Percentiles rank a stretch among this genome's conserved stretches.
Conservation (phyloP, 2,888 invertebrate species). For the Timandra comae region DNA sequence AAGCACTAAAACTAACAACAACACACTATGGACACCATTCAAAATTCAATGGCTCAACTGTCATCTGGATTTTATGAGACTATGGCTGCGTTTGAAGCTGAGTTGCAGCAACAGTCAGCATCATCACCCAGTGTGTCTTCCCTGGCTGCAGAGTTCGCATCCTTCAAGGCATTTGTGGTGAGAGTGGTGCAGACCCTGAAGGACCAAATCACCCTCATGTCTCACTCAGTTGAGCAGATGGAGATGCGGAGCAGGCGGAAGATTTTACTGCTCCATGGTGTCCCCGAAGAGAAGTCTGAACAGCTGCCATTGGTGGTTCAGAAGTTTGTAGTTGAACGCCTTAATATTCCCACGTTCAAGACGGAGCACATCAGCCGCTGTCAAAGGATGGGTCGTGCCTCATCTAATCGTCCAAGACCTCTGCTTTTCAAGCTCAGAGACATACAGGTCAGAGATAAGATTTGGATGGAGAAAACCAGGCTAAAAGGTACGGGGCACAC, state of each 20-base stretch:
- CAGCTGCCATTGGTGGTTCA: not conserved
- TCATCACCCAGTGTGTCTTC: too few relatives aligned
- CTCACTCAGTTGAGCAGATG: conserved; percentile 3
- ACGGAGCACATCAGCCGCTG: conserved; percentile 2
- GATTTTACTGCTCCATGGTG: conserved; percentile 3
- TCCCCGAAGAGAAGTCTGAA: conserved; percentile 1
- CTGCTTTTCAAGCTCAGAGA: not conserved
- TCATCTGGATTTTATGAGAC: too few relatives aligned
- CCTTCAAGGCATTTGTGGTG: too few relatives aligned
- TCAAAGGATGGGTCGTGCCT: conserved; percentile 4
- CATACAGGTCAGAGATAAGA: not conserved
- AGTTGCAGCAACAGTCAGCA: too few relatives aligned
- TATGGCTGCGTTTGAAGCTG: too few relatives aligned
- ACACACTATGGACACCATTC: conserved; percentile 9
- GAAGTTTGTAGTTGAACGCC: not conserved
- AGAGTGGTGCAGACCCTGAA: too few relatives aligned
- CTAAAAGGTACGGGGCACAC: not conserved
- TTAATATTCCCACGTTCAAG: not conserved
- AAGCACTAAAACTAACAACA: too few relatives aligned
- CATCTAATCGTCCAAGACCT: not conserved
- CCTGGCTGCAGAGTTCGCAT: too few relatives aligned
- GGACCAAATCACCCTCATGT: too few relatives aligned
- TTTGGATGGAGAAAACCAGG: not conserved
- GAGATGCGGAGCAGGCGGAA: conserved; percentile 3
- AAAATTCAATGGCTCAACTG: conserved; percentile 4